Percentiles rank a stretch among this genome's conserved stretches.
These are phyloP conservation scores for Picus viridis DNA, from an alignment of 2,797 vertebrate species.

Conservation along the genomic window DNA sequence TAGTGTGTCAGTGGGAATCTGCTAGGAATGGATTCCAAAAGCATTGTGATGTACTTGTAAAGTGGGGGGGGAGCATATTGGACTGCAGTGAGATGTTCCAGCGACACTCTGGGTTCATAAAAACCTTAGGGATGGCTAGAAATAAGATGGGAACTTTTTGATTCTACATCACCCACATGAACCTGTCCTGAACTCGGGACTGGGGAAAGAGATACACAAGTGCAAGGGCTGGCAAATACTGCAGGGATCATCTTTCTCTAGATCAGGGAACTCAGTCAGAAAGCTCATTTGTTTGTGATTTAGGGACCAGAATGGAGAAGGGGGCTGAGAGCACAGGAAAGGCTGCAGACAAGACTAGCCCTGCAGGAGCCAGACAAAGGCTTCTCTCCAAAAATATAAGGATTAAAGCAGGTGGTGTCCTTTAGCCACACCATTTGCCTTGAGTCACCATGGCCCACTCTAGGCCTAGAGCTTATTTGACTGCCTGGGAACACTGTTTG, in stretches of 20 bases:
- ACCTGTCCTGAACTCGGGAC: background rate
- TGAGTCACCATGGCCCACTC: background rate
- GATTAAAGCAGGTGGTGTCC: background rate
- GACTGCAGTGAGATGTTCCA: background rate
- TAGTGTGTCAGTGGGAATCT: background rate
- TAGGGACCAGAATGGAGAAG: background rate
- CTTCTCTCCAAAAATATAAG: background rate
- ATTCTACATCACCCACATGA: background rate
- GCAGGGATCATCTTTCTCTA: background rate
- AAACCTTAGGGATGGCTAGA: background rate
- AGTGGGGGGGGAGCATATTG: background rate
- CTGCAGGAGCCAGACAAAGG: background rate
- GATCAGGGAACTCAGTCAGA: background rate
- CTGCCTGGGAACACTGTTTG: slow-evolving; percentile 36
- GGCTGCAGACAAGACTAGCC: background rate
- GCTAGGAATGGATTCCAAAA: background rate
- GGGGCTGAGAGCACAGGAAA: slow-evolving; percentile 10
- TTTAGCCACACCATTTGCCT: background rate
- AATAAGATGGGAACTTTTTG: background rate
- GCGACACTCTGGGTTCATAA: background rate
- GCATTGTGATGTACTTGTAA: background rate
- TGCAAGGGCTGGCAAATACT: background rate
- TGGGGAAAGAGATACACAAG: background rate
- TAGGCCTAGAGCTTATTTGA: slow-evolving; percentile 35
- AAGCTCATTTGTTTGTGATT: background rate